Base-by-base conservation (phyloP, 2,797 vertebrate genomes). In the Sandelia bainsii region DNA sequence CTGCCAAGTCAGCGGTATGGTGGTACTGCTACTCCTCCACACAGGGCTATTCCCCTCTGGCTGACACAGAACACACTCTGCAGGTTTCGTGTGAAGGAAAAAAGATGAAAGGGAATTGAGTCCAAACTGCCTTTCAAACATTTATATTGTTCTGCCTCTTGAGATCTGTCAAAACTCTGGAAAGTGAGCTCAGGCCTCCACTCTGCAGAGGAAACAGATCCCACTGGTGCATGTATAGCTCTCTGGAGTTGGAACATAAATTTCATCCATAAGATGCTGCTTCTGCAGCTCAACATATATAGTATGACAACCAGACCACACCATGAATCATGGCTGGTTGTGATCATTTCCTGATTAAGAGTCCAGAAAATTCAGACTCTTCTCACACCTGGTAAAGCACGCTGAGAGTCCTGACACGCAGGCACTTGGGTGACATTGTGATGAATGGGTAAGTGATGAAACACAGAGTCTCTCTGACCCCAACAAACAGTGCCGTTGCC, bases 361-460 rank as follows among this genome's bases (percentile, higher is more conserved):
- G 65, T 75, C 67, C 54, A 19, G 14, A 69, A 84, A 85, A 86
- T 80, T 82, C 74, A 74, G 77, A 80, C 51, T 58, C 40, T 63
- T 68, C 87, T 90, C 86, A 86, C 93, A 94, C 92, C 90, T 93
- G 91, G 92, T 83, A 78, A 84, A 79, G 85, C 79, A 81, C 5
- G 16, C 83, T 65, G 72, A 89, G 84, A 90, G 77, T 82, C 86
- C 80, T 87, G 86, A 90, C 84, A 77, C 48, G 22, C 72, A 79
- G 87, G 74, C 85, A 39, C 82, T 82, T 65, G 65, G 89, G 88
- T 85, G 81, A 92, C 86, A 84, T 57, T 58, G 78, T 91, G 91
- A 94, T 94, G 88, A 90, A 94, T 93, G 83, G 76, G 67, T 72
- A 80, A 78, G 89, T 93, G 93, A 94, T 91, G 90, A 92, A 93